A percentile compares a stretch with the other conserved stretches of the same genome.
Evolutionary conservation across 1,140 invertebrate species (phyloP).

Genomic region (Sycobia sp.): DNA sequence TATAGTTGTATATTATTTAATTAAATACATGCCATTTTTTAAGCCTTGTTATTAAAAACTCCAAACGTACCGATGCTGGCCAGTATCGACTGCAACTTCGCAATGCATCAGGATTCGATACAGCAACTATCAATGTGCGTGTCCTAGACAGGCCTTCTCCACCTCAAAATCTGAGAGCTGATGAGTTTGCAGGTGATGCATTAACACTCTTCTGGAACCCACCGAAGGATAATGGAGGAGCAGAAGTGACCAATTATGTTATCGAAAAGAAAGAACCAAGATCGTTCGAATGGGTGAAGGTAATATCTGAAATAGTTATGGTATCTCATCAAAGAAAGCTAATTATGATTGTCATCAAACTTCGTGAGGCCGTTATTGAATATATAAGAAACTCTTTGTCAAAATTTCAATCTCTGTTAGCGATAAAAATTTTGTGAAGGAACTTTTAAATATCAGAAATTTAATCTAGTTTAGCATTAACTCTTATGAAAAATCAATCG

Average conservation of each 20-base stretch:
- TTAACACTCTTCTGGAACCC: constrained; percentile 95
- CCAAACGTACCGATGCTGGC: constrained; percentile 88
- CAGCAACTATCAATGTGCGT: constrained; percentile 90
- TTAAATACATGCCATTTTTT: constrained; percentile 33
- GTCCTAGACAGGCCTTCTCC: constrained; percentile 89
- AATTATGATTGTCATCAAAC: too few relatives aligned
- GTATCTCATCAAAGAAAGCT: too few relatives aligned
- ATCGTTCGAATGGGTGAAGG: constrained; percentile 83
- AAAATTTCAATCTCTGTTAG: too few relatives aligned
- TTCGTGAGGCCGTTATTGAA: too few relatives aligned
- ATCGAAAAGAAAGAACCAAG: constrained; percentile 91
- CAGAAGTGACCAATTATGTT: constrained; percentile 94
- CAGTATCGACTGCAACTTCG: constrained; percentile 91
- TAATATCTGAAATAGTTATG: too few relatives aligned
- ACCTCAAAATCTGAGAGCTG: constrained; percentile 85
- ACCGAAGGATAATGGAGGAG: constrained; percentile 94
- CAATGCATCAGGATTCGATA: constrained; percentile 94
- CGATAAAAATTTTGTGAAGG: constrained; percentile 2
- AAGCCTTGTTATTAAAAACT: constrained; percentile 88
- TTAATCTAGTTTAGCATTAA: too few relatives aligned
- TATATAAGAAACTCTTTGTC: too few relatives aligned
- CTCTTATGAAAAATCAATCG: too few relatives aligned
- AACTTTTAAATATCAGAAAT: too few relatives aligned
- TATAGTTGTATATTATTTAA: too few relatives aligned
- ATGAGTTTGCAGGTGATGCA: constrained; percentile 94